Conservation (phyloP, 1,140 invertebrate genomes). For the Rhagoletis zephyria region DNA sequence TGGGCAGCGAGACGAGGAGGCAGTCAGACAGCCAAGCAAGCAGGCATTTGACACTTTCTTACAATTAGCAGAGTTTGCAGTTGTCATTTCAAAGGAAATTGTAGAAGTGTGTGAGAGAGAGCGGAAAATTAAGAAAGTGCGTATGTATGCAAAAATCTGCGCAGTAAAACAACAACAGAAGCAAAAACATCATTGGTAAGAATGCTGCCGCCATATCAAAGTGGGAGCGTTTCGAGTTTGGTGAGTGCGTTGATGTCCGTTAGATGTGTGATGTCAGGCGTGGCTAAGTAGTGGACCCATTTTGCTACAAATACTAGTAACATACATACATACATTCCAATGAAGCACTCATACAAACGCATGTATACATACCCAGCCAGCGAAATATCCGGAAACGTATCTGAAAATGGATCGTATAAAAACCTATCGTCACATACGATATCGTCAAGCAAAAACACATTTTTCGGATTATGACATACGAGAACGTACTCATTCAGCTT, state of each 20-base stretch:
- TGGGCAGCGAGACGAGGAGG: neutral
- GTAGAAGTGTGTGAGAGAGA: neutral
- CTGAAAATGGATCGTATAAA: too few species aligned
- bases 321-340: neutral
- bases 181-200: neutral
- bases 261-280: slow-evolving; percentile 3
- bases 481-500: too few species aligned
- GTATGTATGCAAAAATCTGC: neutral
- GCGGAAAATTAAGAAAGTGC: neutral
- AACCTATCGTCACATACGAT: too few species aligned
- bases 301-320: too few species aligned
- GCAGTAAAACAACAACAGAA: neutral
- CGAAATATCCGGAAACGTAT: neutral
- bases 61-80: slow-evolving; percentile 46
- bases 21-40: neutral
- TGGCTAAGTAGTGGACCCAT: slow-evolving; percentile 22
- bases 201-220: neutral
- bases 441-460: too few species aligned
- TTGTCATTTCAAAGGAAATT: slow-evolving; percentile 30
- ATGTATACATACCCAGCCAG: neutral
- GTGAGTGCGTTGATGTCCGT: neutral
- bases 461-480: too few species aligned
- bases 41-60: slow-evolving; percentile 47
- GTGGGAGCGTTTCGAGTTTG: neutral
- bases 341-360: neutral